Evolutionary conservation across 2,888 invertebrate species (phyloP).

Genomic region (Drepana falcataria): DNA sequence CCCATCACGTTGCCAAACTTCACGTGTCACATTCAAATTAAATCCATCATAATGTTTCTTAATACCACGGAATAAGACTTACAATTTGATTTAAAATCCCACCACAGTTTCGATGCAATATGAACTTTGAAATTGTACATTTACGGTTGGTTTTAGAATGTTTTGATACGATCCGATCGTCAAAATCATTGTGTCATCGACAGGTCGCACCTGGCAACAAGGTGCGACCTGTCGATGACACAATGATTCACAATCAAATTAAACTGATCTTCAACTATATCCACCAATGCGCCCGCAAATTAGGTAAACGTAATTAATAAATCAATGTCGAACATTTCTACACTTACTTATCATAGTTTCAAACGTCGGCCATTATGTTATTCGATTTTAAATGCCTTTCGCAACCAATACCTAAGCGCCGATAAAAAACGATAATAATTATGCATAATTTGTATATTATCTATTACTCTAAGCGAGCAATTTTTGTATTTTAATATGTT

Average conservation of each 20-base stretch:
- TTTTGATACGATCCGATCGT: no score
- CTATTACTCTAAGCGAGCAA: no score
- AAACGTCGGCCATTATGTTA: no score
- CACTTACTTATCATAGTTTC: no score
- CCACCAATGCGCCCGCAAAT: no score
- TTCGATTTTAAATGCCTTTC: no score
- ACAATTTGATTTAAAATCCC: background rate
- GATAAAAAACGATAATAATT: no score
- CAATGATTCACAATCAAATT: conserved; percentile 4
- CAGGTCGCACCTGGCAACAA: conserved; percentile 32
- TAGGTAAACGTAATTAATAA: background rate
- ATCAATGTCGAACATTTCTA: background rate
- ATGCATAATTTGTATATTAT: no score
- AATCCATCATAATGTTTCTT: background rate
- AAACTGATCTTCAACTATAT: conserved; percentile 14
- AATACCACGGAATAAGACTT: background rate
- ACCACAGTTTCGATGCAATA: background rate
- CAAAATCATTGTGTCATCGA: conserved; percentile 22
- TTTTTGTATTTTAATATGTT: no score
- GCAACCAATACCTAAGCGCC: no score
- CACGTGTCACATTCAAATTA: background rate
- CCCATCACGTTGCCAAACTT: background rate
- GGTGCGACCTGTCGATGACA: no score
- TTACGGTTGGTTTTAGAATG: background rate
- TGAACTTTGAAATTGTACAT: background rate